These are phyloP conservation scores for Denticeps clupeoides DNA, from an alignment of 2,797 vertebrate genomes.

Conservation along the genomic window DNA sequence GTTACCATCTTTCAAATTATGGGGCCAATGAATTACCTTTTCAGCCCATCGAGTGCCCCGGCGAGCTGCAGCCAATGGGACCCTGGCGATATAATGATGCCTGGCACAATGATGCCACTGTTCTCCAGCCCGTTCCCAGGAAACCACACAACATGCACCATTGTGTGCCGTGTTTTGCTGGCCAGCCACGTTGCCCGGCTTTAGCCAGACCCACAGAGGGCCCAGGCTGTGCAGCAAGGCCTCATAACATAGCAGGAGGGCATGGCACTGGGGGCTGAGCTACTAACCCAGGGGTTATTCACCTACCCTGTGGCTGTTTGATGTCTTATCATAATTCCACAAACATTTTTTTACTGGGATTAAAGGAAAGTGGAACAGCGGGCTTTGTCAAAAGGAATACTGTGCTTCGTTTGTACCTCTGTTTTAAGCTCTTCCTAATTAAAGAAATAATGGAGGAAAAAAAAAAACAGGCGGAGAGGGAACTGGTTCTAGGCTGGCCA, in stretches of 20 bases:
- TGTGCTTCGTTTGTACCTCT: constrained; percentile 36
- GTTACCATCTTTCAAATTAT: constrained; percentile 61
- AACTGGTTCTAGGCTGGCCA: constrained; percentile 63
- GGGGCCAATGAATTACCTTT: constrained; percentile 66
- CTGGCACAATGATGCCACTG: constrained; percentile 67
- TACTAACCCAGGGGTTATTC: no score
- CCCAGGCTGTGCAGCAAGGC: constrained; percentile 40
- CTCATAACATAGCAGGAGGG: constrained; percentile 22
- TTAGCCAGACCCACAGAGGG: constrained; percentile 50
- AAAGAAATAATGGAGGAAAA: constrained; percentile 45
- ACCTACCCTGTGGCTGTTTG: no score
- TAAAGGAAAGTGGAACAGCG: not conserved
- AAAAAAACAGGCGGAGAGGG: constrained; percentile 38
- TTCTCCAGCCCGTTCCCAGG: constrained; percentile 67
- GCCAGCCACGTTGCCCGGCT: constrained; percentile 62
- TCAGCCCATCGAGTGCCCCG: constrained; percentile 61
- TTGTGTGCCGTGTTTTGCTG: constrained; percentile 69
- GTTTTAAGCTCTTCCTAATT: constrained; percentile 49
- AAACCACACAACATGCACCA: constrained; percentile 67
- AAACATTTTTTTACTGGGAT: no score
- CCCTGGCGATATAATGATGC: constrained; percentile 61
- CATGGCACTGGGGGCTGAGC: constrained; percentile 7
- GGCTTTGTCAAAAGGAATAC: constrained; percentile 35
- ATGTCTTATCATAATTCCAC: no score
- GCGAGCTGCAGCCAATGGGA: constrained; percentile 51